Evolutionary conservation across 2,888 invertebrate species (phyloP).

Genomic region (Synanthedon tipuliformis): DNA sequence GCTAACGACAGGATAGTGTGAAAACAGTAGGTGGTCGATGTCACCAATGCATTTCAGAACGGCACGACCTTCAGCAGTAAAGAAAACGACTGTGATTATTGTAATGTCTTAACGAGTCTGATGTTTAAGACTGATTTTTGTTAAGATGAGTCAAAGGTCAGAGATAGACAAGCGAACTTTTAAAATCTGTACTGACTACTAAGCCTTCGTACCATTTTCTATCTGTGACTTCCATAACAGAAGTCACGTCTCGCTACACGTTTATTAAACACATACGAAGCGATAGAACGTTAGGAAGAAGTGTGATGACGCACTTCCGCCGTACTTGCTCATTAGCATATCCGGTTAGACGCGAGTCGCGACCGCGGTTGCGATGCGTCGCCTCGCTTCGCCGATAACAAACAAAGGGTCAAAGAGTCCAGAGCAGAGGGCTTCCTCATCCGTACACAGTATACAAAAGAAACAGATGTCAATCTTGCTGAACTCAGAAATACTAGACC

Average conservation of each 20-base stretch:
- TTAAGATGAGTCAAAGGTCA: background rate
- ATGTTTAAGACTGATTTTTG: background rate
- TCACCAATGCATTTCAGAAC: background rate
- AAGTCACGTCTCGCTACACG: too few species aligned
- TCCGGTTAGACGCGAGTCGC: conserved; percentile 20
- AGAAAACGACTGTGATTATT: too few species aligned
- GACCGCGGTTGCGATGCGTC: conserved; percentile 14
- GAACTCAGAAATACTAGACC: too few species aligned
- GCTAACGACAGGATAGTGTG: too few species aligned
- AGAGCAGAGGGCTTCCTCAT: conserved; percentile 2
- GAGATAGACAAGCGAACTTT: background rate
- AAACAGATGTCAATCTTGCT: too few species aligned
- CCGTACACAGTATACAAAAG: background rate
- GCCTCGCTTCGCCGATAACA: conserved; percentile 36
- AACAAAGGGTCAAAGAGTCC: conserved; percentile 63
- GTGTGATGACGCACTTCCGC: conserved; percentile 42
- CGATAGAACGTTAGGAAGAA: conserved; percentile 10
- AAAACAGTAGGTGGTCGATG: background rate
- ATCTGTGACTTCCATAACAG: background rate
- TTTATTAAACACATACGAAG: too few species aligned
- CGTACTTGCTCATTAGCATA: conserved; percentile 43
- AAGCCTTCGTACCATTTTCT: background rate
- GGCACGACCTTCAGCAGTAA: too few species aligned
- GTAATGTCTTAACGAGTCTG: too few species aligned
- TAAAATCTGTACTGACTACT: background rate